Evolutionary conservation across 2,797 vertebrate species (phyloP).

Genomic region (Galaxias olidus): DNA sequence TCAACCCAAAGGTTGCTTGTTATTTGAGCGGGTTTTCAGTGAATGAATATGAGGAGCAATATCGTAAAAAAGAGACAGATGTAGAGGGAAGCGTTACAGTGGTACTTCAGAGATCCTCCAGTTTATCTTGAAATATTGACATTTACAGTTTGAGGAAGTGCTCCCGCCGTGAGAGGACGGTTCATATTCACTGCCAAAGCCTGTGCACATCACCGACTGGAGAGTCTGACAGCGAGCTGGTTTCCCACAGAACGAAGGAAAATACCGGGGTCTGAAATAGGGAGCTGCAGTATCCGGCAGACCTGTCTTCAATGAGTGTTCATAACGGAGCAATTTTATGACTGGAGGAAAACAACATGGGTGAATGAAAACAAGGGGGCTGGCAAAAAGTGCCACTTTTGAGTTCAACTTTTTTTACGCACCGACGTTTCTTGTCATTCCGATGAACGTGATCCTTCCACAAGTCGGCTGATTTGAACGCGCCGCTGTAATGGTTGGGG

Average conservation of each 20-base stretch:
- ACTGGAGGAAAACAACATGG: conserved; percentile 55
- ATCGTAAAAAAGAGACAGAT: conserved; percentile 24
- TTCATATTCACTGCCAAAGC: conserved; percentile 51
- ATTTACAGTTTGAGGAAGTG: conserved; percentile 60
- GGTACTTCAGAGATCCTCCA: conserved; percentile 24
- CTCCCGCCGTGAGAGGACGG: conserved; percentile 58
- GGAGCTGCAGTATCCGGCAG: conserved; percentile 57
- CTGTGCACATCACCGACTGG: conserved; percentile 42
- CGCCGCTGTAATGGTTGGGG: conserved; percentile 61
- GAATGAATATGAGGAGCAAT: background rate
- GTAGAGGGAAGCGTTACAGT: conserved; percentile 33
- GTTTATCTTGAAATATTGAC: conserved; percentile 58
- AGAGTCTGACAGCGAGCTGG: conserved; percentile 57
- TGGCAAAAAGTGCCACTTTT: background rate
- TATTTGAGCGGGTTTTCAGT: too few relatives aligned
- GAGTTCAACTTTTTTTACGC: background rate
- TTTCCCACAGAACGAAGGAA: conserved; percentile 53
- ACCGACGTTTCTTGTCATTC: conserved; percentile 6
- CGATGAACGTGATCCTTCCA: conserved; percentile 44
- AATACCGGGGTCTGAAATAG: conserved; percentile 62
- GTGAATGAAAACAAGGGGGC: too few relatives aligned
- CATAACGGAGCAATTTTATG: conserved; percentile 52
- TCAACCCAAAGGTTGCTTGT: conserved; percentile 19
- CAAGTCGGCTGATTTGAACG: conserved; percentile 52
- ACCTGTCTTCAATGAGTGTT: conserved; percentile 57